Evolutionary conservation across 2,113 vertebrate species (phyloP).

Genomic region (Cichladusa arquata): DNA sequence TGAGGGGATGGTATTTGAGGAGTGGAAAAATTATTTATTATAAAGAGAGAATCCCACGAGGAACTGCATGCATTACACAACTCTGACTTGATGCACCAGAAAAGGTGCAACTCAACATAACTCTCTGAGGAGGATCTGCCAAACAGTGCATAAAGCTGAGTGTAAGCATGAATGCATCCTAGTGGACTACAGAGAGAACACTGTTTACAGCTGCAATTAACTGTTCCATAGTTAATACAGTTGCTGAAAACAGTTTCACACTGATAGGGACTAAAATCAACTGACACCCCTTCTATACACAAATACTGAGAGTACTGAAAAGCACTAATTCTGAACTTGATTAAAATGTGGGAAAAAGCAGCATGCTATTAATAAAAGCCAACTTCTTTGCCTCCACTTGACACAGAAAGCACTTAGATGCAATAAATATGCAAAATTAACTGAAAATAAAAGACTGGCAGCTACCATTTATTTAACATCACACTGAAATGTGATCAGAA

Average conservation of each 20-base stretch:
- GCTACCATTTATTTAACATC: background rate
- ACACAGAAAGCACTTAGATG: background rate
- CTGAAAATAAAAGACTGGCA: background rate
- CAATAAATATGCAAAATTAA: background rate
- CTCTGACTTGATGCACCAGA: background rate
- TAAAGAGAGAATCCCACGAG: background rate
- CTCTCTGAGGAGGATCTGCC: background rate
- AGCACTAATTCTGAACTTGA: background rate
- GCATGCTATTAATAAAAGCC: background rate
- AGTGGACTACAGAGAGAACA: background rate
- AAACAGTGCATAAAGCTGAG: background rate
- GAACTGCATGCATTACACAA: background rate
- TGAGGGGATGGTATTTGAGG: background rate
- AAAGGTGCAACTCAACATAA: background rate
- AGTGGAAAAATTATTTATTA: background rate
- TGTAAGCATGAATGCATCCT: background rate
- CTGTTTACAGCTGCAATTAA: background rate
- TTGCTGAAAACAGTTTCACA: background rate
- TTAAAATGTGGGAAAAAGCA: background rate
- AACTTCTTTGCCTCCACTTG: background rate
- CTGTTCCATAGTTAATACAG: background rate
- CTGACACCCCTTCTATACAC: background rate
- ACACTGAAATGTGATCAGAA: background rate
- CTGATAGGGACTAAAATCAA: background rate
- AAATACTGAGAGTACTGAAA: background rate